These are phyloP conservation scores for Aleiodes alternator DNA, from an alignment of 2,888 invertebrate genomes.

Conservation along the genomic window DNA sequence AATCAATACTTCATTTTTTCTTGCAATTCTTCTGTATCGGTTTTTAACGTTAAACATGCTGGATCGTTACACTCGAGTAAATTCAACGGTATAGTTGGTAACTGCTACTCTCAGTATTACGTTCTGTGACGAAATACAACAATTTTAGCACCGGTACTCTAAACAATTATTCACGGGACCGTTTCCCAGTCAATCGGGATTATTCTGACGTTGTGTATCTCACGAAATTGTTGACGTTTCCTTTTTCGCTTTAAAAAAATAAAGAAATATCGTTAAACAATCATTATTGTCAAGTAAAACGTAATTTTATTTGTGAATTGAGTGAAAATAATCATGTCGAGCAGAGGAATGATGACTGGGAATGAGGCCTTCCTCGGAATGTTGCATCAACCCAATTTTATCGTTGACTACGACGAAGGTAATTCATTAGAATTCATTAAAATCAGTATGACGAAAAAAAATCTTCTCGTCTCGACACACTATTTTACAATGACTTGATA, in stretches of 20 bases:
- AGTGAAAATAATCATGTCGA: constrained; percentile 64
- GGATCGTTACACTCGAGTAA: too few species aligned
- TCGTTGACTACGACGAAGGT: constrained; percentile 71
- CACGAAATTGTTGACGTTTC: constrained; percentile 5
- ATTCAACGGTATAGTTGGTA: too few species aligned
- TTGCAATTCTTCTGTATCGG: too few species aligned
- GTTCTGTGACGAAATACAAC: constrained; percentile 17
- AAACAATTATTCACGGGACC: constrained; percentile 33
- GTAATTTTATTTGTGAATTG: background rate
- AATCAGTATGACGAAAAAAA: too few species aligned
- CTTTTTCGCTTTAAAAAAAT: too few species aligned
- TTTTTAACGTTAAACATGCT: too few species aligned
- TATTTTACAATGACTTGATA: too few species aligned
- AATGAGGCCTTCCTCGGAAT: constrained; percentile 64
- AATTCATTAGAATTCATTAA: constrained; percentile 38
- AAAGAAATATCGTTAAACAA: background rate
- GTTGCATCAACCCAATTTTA: constrained; percentile 62
- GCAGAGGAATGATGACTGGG: constrained; percentile 67
- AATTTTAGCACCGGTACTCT: constrained; percentile 48
- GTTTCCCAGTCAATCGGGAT: constrained; percentile 15
- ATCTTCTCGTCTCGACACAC: too few species aligned
- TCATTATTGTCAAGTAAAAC: background rate
- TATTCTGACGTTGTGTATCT: constrained; percentile 16
- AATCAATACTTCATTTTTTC: too few species aligned
- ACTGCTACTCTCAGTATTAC: constrained; percentile 10